Percentiles rank a stretch among this genome's conserved stretches.
phyloP scores from a whole-genome alignment of 2,113 vertebrate genomes.

The Etia nguti region DNA sequence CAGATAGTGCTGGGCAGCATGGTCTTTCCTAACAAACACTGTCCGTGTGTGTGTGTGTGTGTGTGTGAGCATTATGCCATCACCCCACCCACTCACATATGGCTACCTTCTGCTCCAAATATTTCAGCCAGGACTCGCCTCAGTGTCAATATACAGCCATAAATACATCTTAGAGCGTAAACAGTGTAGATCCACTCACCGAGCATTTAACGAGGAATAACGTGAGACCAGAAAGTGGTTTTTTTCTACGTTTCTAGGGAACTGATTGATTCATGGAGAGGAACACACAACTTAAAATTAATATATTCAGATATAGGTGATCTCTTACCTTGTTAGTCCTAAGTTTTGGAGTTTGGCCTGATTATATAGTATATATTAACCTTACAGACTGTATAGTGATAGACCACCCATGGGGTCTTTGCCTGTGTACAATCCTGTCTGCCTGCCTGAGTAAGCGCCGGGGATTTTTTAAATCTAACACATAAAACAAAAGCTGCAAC shows the following conservation, averaged over 20 bases:
- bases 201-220: neutral
- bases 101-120: conserved; percentile 45
- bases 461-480: neutral
- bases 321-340: neutral
- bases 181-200: neutral
- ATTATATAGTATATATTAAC: neutral
- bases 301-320: neutral
- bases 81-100: conserved; percentile 40
- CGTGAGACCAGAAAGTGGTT: neutral
- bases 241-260: neutral
- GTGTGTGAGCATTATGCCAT: neutral
- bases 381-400: neutral
- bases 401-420: neutral
- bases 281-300: neutral
- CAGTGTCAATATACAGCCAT: neutral
- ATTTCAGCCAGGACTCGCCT: conserved; percentile 1
- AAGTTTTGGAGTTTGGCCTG: neutral
- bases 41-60: neutral
- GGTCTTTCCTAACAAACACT: neutral
- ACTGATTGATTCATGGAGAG: neutral
- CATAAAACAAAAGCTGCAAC: neutral
- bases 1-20: conserved; percentile 11
- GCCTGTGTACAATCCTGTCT: neutral
- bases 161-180: neutral
- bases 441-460: neutral